A percentile compares a stretch with the other conserved stretches of the same genome.
Evolutionary conservation across 2,888 invertebrate genomes (phyloP).

Genomic region (Rhagophthalmus giganteus): DNA sequence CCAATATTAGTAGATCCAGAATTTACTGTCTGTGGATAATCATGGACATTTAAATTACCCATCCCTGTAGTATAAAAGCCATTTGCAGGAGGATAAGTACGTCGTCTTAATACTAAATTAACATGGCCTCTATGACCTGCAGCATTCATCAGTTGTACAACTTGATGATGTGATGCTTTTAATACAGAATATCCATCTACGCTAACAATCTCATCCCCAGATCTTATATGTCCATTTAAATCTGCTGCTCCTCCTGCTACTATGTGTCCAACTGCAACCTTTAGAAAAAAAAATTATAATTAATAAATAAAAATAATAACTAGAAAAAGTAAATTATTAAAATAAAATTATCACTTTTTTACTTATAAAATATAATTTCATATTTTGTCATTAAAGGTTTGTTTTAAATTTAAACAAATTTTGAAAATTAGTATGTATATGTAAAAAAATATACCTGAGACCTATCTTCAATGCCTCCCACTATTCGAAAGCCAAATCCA

Average conservation of each 20-base stretch:
- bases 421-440: not conserved
- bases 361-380: no score
- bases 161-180: constrained; percentile 89
- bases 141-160: constrained; percentile 88
- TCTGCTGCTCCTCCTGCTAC: constrained; percentile 95
- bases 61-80: constrained; percentile 24
- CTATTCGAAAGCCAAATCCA: constrained; percentile 97
- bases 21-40: constrained; percentile 30
- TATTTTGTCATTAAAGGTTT: no score
- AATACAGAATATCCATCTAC: constrained; percentile 75
- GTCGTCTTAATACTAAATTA: constrained; percentile 71
- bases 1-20: constrained; percentile 9
- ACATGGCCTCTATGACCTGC: constrained; percentile 89
- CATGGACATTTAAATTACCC: constrained; percentile 18
- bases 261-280: constrained; percentile 94
- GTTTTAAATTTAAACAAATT: not conserved
- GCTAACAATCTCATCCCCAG: constrained; percentile 92
- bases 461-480: constrained; percentile 97
- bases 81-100: constrained; percentile 29
- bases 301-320: constrained; percentile 1
- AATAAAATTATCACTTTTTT: not conserved
- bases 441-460: constrained; percentile 69
- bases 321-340: not conserved
- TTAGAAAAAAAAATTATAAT: constrained; percentile 32
- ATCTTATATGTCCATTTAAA: constrained; percentile 84